These are phyloP conservation scores for Cyprinella venusta DNA, from an alignment of 2,797 vertebrate genomes.

Conservation along the genomic window DNA sequence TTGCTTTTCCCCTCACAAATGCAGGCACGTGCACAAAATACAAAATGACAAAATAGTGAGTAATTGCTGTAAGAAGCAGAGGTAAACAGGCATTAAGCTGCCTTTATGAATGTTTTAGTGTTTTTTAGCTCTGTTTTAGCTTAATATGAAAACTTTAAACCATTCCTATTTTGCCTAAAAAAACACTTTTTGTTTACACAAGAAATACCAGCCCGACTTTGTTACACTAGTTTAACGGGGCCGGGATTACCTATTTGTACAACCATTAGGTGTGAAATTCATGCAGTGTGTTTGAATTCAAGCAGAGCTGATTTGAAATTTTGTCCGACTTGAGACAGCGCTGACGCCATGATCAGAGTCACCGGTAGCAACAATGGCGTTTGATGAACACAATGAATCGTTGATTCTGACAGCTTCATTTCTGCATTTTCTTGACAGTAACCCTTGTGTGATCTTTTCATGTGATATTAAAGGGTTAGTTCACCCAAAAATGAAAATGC, in stretches of 20 bases:
- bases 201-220: not conserved
- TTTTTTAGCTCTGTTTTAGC: not conserved
- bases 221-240: not conserved
- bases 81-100: not conserved
- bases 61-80: not conserved
- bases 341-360: not conserved
- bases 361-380: not conserved
- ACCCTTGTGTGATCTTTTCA: not conserved
- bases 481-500: too few species aligned
- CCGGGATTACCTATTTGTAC: not conserved
- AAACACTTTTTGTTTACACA: not conserved
- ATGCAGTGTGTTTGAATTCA: not conserved
- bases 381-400: not conserved
- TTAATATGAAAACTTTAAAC: not conserved
- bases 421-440: not conserved
- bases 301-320: not conserved
- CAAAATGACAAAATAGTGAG: not conserved
- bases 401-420: not conserved
- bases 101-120: not conserved
- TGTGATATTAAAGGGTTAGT: not conserved
- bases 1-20: constrained; percentile 6
- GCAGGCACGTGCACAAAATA: constrained; percentile 19
- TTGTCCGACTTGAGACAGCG: not conserved
- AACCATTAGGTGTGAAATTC: not conserved
- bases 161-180: not conserved